Base-by-base conservation (phyloP, 2,113 vertebrate species). In the Epinephelus fuscoguttatus region DNA sequence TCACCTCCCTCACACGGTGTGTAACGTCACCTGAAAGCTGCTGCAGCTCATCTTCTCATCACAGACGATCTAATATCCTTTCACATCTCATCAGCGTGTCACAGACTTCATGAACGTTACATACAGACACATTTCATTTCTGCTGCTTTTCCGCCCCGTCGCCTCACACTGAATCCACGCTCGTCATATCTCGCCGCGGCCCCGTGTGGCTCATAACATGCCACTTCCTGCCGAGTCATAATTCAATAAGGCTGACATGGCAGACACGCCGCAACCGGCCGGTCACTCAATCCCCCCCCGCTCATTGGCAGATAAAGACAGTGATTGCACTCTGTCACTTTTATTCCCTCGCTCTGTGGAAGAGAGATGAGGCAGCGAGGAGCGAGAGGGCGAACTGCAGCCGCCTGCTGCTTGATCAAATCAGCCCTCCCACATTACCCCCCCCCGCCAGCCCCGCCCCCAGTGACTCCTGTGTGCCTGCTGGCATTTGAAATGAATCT, bases 261-360 rank as follows among this genome's bases (percentile, higher is more conserved):
- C 64, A 62, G 88, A 91, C 87, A 61, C 42, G 64, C 73, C 53
- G 30, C 86, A 85, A 90, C 82, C 85, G 80, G 85, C 59, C 70
- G 84, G 88, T 88, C 93, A 86, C 88, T 91, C 89, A 85, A 76
- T 88, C 85, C 84, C 27, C 84, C 79, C 89, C 68, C 75, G 42
- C 80, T 72, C 82, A 73, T 85, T 81, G 89, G 89, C 82, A 91
- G 91, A 92, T 90, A 91, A 94, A 92, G 90, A 86, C 88, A 86
- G 86, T 89, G 91, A 92, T 92, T 92, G 91, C 84, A 87, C 88
- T 86, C 86, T 92, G 89, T 91, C 91, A 91, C 90, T 91, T 88
- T 90, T 90, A 88, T 90, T 88, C 88, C 81, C 80, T 69, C 50
- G 59, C 85, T 86, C 72, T n/a, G 80, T 75, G 86, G 75, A 84